phyloP scores from a whole-genome alignment of 2,797 vertebrate genomes.

The Melanotaenia parkinsoni region DNA sequence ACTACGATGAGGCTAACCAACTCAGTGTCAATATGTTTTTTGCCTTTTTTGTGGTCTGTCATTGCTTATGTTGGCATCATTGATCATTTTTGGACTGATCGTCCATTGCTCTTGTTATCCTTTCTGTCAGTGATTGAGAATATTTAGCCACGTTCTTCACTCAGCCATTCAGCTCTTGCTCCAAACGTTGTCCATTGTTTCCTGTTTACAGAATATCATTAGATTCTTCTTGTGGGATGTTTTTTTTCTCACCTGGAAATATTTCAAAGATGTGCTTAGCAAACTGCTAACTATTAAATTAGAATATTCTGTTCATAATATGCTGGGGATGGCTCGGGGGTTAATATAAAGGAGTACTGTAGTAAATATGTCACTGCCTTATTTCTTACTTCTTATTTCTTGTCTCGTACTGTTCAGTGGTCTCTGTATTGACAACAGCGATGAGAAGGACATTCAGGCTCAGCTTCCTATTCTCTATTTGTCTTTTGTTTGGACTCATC shows the following conservation, averaged over 20 bases:
- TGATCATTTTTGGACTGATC: neutral
- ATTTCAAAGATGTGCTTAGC: neutral
- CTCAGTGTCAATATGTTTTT: neutral
- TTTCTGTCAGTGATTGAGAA: too few species aligned
- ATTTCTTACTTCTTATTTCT: too few species aligned
- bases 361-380: neutral
- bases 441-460: neutral
- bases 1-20: neutral
- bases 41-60: too few species aligned
- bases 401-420: neutral
- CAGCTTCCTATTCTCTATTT: neutral
- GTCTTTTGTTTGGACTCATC: neutral
- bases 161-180: neutral
- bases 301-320: neutral
- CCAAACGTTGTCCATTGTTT: neutral
- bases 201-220: neutral
- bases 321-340: neutral
- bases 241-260: neutral
- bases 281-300: neutral
- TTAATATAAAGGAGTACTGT: too few species aligned
- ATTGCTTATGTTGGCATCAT: too few species aligned
- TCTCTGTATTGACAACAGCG: neutral
- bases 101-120: neutral
- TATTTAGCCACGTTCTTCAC: neutral
- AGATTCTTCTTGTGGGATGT: neutral